A percentile compares a stretch with the other conserved stretches of the same genome.
phyloP scores from a whole-genome alignment of 1,140 invertebrate species.

The Amyelois transitella region DNA sequence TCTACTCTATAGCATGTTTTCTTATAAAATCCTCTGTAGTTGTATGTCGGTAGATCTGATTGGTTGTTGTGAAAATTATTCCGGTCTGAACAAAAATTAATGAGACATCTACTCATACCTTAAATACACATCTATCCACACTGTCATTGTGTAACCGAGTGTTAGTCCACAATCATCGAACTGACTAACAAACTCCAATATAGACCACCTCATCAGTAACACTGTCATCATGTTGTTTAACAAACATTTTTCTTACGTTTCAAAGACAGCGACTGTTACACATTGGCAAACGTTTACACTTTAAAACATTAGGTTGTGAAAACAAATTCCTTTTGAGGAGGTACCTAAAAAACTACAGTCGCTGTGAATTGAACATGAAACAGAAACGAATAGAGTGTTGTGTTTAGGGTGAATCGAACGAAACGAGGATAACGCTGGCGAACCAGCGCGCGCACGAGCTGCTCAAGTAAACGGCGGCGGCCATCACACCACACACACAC shows the following conservation, averaged over 20 bases:
- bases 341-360: slow-evolving; percentile 25
- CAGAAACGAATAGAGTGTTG: slow-evolving; percentile 52
- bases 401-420: slow-evolving; percentile 81
- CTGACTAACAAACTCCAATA: slow-evolving; percentile 36
- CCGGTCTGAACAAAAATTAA: slow-evolving; percentile 23
- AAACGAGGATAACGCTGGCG: slow-evolving; percentile 88
- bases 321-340: background rate
- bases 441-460: slow-evolving; percentile 89
- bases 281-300: background rate
- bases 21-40: slow-evolving; percentile 31
- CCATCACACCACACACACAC: slow-evolving; percentile 39
- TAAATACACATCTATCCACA: slow-evolving; percentile 40
- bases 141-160: slow-evolving; percentile 26
- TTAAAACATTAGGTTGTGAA: background rate
- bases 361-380: slow-evolving; percentile 31
- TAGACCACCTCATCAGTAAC: slow-evolving; percentile 48
- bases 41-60: slow-evolving; percentile 38
- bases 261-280: slow-evolving; percentile 32
- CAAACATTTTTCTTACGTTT: slow-evolving; percentile 18
- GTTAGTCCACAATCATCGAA: slow-evolving; percentile 29
- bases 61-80: slow-evolving; percentile 42
- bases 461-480: slow-evolving; percentile 80
- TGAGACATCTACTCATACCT: slow-evolving; percentile 33
- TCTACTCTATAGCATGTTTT: slow-evolving; percentile 38
- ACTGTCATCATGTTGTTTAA: slow-evolving; percentile 26